Evolutionary conservation across 2,113 vertebrate genomes (phyloP).

Genomic region (Ochotona princeps): DNA sequence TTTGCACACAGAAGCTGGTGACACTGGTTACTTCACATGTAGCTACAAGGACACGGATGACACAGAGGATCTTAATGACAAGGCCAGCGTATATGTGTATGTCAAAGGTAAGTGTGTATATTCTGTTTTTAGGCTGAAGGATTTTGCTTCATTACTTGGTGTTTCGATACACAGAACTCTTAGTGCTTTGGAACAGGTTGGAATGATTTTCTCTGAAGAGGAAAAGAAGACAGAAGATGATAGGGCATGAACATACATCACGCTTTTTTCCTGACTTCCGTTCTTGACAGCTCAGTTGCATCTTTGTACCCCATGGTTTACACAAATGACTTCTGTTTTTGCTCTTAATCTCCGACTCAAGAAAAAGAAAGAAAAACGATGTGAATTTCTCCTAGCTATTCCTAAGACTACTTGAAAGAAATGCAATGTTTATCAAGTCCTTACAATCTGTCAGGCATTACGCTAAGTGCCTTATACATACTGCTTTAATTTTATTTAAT

Average conservation of each 20-base stretch:
- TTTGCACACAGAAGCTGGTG: constrained; percentile 75
- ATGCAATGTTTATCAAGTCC: background rate
- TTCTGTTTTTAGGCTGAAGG: background rate
- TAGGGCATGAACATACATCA: background rate
- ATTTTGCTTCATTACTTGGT: background rate
- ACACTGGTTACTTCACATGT: constrained; percentile 90
- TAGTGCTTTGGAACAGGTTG: background rate
- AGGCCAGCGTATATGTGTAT: constrained; percentile 87
- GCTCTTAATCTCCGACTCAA: background rate
- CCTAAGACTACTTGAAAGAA: background rate
- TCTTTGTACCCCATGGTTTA: background rate
- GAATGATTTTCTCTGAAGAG: background rate
- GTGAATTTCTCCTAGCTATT: background rate
- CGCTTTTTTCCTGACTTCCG: background rate
- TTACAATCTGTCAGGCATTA: background rate
- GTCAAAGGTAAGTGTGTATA: constrained; percentile 88
- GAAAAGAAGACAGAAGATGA: background rate
- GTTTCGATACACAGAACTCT: background rate
- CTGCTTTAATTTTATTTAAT: background rate
- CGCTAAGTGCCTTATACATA: background rate
- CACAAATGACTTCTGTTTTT: background rate
- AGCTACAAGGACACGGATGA: constrained; percentile 47
- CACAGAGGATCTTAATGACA: constrained; percentile 16
- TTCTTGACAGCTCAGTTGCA: background rate
- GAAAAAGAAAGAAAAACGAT: background rate